Evolutionary conservation across 2,888 invertebrate species (phyloP), one percentile per base, ranked within the genome.

Genomic region (Arrhopalites spinosus): DNA sequence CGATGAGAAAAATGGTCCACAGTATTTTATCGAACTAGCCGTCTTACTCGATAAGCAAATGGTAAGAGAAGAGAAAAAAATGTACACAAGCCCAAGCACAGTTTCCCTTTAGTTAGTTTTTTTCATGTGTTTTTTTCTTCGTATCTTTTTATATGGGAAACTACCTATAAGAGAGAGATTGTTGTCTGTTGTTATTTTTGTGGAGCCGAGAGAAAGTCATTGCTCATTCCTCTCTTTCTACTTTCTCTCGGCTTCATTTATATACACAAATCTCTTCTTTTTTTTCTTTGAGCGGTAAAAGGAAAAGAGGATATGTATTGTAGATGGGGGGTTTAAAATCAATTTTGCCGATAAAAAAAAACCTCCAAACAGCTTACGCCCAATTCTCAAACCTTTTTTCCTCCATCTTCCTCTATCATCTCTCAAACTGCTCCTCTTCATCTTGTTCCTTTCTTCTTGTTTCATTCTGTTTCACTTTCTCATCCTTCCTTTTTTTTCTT

Each of bases 1-100:
- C 1, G 74, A 74, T 30, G 74, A 74, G 59, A 74, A 74, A 47
- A 93, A 94, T 85, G 92, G 93, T 80, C 94, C 94, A 81, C 97
- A 97, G 87, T 96, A 94, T 89, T 82, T 81, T 78, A 93, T 98
- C 84, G 97, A 98, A 88, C 93, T 96, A 76, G 98, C 96, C 71
- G 89, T 98, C 83, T 93, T 98, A 82, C 93, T 96, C 83, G 98
- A 98, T 88, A 94, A 95, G 87, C 93, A 95, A 66, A 96, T 98
- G 95, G 91, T 91, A 85, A 86, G 87, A 11, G 61, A 11, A 15
- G 61, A 20, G 17, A 61, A 23, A 61, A 61, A 23, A 61, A 61
- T 25, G n/a, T n/a, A n/a, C n/a, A n/a, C n/a, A n/a, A n/a, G n/a
- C n/a, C 36, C 36, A 36, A 36, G 36, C n/a, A 36, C 36, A 7